Evolutionary conservation across 2,797 vertebrate species (phyloP), one percentile per base, ranked within the genome.

Genomic region (Phalanger gymnotis): DNA sequence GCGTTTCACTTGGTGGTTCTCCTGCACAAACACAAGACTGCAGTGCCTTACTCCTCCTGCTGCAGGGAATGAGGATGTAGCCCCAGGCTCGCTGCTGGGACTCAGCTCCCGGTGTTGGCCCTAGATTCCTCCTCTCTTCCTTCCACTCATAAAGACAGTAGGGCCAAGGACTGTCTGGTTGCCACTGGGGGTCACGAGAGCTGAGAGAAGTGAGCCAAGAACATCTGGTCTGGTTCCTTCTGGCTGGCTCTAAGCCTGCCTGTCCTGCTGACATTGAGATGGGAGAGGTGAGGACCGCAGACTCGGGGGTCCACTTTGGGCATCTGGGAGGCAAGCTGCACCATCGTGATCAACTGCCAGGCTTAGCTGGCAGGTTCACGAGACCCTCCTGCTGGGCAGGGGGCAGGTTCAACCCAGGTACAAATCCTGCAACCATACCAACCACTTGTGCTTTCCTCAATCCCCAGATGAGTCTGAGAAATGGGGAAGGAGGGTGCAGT

Each of bases 1-100:
- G 95, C 92, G 98, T 98, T 96, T 98, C 96, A 96, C 97, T 93
- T 94, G 96, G 95, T 96, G 97, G 95, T 97, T 96, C 94, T 94
- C 95, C 4, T 92, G 95, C 94, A 94, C 98, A 96, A 95, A 96
- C 98, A 91, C 92, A 0, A 95, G 96, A 96, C 95, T 97, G 97
- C 96, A 2, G 91, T 92, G 91, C 93, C 92, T 91, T 53, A 10
- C 5, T 34, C 30, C 90, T 90, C 52, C 51, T 54, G 53, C 52
- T 90, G 90, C 90, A 90, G 90, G 90, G 90, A 90, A 90, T 22
- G 9, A 54, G 90, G 53, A 54, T 54, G 52, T 5, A 54, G 31
- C 90, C 34, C 90, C 14, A 34, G 90, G 52, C 90, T 53, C 10
- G 13, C 90, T 90, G 53, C 51, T 90, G 90, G 73, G 73, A 51